Percentiles rank a stretch among this genome's conserved stretches.
These are phyloP conservation scores for Nasonovia ribisnigri DNA, from an alignment of 2,888 invertebrate genomes.

Conservation along the genomic window DNA sequence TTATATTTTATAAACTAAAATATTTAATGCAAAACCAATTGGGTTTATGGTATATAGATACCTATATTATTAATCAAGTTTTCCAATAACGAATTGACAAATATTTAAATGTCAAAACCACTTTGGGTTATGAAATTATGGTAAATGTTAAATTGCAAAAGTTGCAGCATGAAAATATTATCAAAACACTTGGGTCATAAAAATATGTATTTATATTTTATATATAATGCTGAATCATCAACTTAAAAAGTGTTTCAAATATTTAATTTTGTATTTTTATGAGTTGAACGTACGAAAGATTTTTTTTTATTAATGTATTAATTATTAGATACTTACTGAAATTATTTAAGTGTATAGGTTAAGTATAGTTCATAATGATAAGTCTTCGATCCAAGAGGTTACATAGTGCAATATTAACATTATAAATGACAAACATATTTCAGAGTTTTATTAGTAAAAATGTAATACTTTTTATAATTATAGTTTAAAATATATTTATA, in stretches of 20 bases:
- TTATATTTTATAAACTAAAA: neutral
- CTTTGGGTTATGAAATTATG: neutral
- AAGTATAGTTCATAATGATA: neutral
- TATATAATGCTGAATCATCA: neutral
- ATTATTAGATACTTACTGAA: neutral
- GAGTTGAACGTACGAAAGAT: neutral
- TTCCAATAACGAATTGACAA: neutral
- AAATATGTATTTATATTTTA: neutral
- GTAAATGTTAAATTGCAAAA: slow-evolving; percentile 20
- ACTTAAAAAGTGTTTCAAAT: neutral
- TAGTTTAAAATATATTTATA: neutral
- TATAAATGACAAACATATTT: neutral
- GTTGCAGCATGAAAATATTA: neutral
- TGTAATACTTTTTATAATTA: neutral
- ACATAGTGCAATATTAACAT: neutral
- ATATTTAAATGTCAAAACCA: slow-evolving; percentile 1
- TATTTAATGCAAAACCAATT: neutral
- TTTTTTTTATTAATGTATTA: neutral
- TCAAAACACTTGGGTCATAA: neutral
- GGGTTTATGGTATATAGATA: neutral
- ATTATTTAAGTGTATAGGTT: neutral
- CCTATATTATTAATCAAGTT: neutral
- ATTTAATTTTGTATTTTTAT: neutral
- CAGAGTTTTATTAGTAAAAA: neutral
- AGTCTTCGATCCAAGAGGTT: neutral